phyloP scores from a whole-genome alignment of 2,797 vertebrate species.

The Diplodus sargus region DNA sequence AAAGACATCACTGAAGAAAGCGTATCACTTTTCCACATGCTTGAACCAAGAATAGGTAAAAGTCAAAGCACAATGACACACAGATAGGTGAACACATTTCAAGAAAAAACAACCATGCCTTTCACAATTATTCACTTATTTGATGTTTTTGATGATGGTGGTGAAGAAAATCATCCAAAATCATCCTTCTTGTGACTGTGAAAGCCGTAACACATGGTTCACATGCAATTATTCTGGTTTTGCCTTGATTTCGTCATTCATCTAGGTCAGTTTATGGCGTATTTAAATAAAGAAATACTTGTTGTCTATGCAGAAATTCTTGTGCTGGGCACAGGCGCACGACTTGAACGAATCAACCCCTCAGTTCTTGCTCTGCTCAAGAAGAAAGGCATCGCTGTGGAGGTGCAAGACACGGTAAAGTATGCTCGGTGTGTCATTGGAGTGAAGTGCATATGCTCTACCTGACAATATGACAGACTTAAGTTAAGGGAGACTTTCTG shows the following conservation, averaged over 20 bases:
- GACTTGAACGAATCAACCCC: constrained; percentile 86
- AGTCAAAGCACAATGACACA: background rate
- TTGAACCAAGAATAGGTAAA: constrained; percentile 92
- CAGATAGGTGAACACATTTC: background rate
- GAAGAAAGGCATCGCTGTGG: constrained; percentile 90
- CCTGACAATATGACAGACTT: background rate
- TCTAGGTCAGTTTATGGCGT: background rate
- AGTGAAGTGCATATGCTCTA: background rate
- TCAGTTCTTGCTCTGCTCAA: constrained; percentile 83
- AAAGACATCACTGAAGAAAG: constrained; percentile 91
- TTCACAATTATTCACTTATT: background rate
- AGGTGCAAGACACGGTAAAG: constrained; percentile 95
- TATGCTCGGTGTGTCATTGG: background rate
- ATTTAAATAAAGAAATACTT: background rate
- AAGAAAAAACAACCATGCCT: background rate
- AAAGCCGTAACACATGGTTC: background rate
- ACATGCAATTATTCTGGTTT: background rate
- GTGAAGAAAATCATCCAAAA: background rate
- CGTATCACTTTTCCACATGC: constrained; percentile 92
- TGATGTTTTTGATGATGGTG: background rate
- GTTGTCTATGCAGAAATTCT: constrained; percentile 88
- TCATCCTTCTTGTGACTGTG: too few relatives aligned
- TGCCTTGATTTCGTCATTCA: background rate
- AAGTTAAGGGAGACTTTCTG: background rate
- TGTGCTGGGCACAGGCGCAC: constrained; percentile 92